Base-by-base conservation (phyloP, 2,797 vertebrate genomes). In the Champsocephalus gunnari region DNA sequence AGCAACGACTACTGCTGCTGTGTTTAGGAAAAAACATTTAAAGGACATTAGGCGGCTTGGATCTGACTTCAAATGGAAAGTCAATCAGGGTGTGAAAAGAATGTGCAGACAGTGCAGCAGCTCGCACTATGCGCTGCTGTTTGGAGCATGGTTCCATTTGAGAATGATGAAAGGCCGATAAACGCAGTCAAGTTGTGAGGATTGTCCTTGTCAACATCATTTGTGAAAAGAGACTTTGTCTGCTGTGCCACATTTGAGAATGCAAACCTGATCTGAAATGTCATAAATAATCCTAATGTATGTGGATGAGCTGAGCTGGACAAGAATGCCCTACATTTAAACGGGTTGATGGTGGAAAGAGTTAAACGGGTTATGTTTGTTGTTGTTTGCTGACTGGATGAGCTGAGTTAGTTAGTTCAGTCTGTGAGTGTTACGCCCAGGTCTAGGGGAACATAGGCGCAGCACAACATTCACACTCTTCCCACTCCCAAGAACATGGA, bases 11-110 rank as follows among this genome's bases (percentile, higher is more conserved):
- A 82, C 83, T 84, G 87, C 80, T 86, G 79, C 87, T 71, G 83
- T 91, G 87, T 90, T 89, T 89, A 83, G 87, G 90, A 89, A 92
- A 92, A 92, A 93, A 87, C 87, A 88, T 93, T 91, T 93, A 88
- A 93, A 93, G 85, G 82, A 88, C 91, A 93, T 93, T 91, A 91
- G 83, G 84, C 68, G 70, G 86, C 88, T 90, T 90, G 88, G 90
- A 93, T 89, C 85, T 4, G 47, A 89, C 92, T 88, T 93, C 91
- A 90, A 92, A 91, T 89, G 88, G 89, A 93, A 91, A 91, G 79
- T 88, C 83, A 87, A 90, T 89, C 86, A 90, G 87, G 83, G 90
- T 90, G 86, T 86, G 86, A 91, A 92, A 87, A 86, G 75, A 60
- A 28, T 28, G 21, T 21, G 21, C 59, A 63, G 19, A 73, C 70